phyloP scores from a whole-genome alignment of 2,113 vertebrate species.

The Copsychus sechellarum region DNA sequence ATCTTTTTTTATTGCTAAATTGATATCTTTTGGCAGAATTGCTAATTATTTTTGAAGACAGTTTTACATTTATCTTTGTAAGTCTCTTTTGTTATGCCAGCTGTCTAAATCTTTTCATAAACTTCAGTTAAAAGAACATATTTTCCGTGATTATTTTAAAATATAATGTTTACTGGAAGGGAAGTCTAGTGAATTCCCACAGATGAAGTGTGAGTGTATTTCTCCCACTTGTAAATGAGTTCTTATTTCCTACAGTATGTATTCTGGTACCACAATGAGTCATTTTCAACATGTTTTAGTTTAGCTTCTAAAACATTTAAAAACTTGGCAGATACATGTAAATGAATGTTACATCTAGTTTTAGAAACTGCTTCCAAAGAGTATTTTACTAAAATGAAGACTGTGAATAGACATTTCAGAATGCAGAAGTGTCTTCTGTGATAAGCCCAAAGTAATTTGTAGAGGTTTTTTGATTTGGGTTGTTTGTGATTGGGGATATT shows the following conservation, averaged over 20 bases:
- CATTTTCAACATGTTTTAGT: slow-evolving; percentile 79
- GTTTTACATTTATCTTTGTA: slow-evolving; percentile 56
- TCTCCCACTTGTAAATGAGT: slow-evolving; percentile 81
- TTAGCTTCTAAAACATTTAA: slow-evolving; percentile 77
- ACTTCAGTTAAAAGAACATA: slow-evolving; percentile 69
- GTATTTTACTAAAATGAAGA: slow-evolving; percentile 40
- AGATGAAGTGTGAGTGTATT: slow-evolving; percentile 78
- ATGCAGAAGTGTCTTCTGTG: slow-evolving; percentile 30
- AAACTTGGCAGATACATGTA: slow-evolving; percentile 72
- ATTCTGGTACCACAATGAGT: slow-evolving; percentile 74
- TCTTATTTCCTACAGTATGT: slow-evolving; percentile 77
- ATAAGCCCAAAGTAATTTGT: slow-evolving; percentile 11
- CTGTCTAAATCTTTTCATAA: slow-evolving; percentile 70
- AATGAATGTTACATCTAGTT: slow-evolving; percentile 70
- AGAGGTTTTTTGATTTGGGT: neutral
- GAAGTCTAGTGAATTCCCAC: slow-evolving; percentile 76
- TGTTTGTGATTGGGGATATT: neutral
- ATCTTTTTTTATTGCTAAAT: slow-evolving; percentile 3
- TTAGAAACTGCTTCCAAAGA: slow-evolving; percentile 72
- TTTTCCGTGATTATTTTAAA: slow-evolving; percentile 78
- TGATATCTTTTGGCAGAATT: slow-evolving; percentile 29
- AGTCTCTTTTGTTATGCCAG: slow-evolving; percentile 58
- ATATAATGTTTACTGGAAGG: slow-evolving; percentile 77
- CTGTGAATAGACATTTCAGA: slow-evolving; percentile 67
- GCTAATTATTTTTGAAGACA: slow-evolving; percentile 27